Evolutionary conservation across 2,113 vertebrate species (phyloP).

Genomic region (Ceyx melanurus): DNA sequence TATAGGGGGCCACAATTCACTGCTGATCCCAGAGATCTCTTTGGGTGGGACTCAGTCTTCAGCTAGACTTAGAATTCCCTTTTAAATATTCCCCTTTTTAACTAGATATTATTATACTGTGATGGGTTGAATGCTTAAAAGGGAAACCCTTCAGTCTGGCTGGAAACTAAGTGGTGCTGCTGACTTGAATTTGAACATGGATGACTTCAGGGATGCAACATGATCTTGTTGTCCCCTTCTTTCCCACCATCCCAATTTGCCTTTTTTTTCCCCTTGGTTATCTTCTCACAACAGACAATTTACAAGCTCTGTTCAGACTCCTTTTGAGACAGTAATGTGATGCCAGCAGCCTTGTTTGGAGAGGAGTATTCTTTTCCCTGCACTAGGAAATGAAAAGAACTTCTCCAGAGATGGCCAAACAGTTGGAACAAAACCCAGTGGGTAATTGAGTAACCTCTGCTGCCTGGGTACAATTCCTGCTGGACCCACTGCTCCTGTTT

Average conservation of each 20-base stretch:
- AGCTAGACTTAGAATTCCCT: not conserved
- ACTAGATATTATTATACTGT: not conserved
- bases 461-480: not conserved
- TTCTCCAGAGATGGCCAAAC: not conserved
- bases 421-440: not conserved
- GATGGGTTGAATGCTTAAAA: not conserved
- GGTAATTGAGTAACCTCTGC: not conserved
- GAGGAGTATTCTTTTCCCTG: not conserved
- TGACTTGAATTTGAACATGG: not conserved
- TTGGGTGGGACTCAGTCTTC: not conserved
- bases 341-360: not conserved
- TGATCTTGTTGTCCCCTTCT: not conserved
- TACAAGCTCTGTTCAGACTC: not conserved
- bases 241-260: not conserved
- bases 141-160: not conserved
- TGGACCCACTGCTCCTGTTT: not conserved
- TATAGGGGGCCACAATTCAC: not conserved
- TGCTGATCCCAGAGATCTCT: not conserved
- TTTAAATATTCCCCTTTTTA: not conserved
- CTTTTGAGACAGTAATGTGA: not conserved
- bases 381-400: not conserved
- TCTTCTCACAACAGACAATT: not conserved
- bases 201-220: rapidly evolving
- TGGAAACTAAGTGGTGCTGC: not conserved
- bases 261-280: not conserved